Percentiles rank a stretch among this genome's conserved stretches.
These are phyloP conservation scores for Sinocyclocheilus anshuiensis DNA, from an alignment of 2,113 vertebrate genomes.

Conservation along the genomic window DNA sequence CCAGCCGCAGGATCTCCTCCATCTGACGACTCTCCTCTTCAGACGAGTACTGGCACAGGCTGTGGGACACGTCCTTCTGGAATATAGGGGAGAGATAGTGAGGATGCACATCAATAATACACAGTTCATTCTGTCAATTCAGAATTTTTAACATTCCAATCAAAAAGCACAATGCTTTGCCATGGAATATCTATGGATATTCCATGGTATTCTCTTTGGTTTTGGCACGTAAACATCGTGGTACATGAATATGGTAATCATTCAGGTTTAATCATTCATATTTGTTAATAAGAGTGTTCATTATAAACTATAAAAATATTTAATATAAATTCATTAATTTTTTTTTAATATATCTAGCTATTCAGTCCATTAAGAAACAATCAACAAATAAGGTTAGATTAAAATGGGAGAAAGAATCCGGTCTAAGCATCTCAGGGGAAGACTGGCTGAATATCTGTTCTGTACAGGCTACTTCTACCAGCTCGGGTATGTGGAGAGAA, in stretches of 20 bases:
- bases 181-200: not conserved
- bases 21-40: slow-evolving; percentile 89
- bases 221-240: not conserved
- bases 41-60: slow-evolving; percentile 66
- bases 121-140: not conserved
- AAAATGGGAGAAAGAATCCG: not conserved
- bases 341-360: not conserved
- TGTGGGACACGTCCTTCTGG: slow-evolving; percentile 63
- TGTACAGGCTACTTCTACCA: too few species aligned
- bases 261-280: not conserved
- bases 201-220: not conserved
- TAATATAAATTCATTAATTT: too few species aligned
- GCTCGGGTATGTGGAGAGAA: too few species aligned
- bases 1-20: slow-evolving; percentile 88
- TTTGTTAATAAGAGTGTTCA: too few species aligned
- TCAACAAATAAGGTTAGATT: not conserved
- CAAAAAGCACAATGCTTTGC: too few species aligned
- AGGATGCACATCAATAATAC: not conserved
- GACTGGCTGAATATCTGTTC: not conserved
- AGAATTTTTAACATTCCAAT: not conserved
- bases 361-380: not conserved
- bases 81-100: not conserved
- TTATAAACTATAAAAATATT: too few species aligned
- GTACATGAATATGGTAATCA: not conserved
- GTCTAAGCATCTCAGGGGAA: not conserved